These are phyloP conservation scores for Turdus rufiventris DNA, from an alignment of 2,113 vertebrate genomes.

Conservation along the genomic window DNA sequence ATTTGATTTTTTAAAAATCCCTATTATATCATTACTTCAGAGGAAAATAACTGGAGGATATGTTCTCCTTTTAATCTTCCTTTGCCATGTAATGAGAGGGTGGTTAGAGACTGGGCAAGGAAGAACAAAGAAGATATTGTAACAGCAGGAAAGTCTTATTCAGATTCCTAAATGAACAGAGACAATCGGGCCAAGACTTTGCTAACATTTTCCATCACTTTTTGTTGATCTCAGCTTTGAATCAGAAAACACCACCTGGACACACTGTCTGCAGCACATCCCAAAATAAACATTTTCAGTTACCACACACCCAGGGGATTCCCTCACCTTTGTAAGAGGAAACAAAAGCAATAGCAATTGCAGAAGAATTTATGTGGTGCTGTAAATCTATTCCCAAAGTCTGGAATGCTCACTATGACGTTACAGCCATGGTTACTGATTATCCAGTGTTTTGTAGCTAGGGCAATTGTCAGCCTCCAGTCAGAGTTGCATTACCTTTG, in stretches of 20 bases:
- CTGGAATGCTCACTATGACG: not conserved
- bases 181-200: not conserved
- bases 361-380: not conserved
- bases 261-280: not conserved
- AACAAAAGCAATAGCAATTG: not conserved
- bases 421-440: not conserved
- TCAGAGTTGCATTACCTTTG: not conserved
- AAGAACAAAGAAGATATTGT: conserved; percentile 17
- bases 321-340: not conserved
- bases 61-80: not conserved
- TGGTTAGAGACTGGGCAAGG: not conserved
- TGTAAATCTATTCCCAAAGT: not conserved
- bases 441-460: not conserved
- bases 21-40: not conserved
- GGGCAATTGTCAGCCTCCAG: not conserved
- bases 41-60: conserved; percentile 19
- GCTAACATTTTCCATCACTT: conserved; percentile 5
- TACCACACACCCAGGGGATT: not conserved
- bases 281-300: not conserved
- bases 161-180: not conserved
- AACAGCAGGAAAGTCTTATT: not conserved
- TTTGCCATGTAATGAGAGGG: not conserved
- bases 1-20: not conserved
- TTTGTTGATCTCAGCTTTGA: conserved; percentile 20
- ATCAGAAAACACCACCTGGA: conserved; percentile 25